Conservation (phyloP, 1,140 invertebrate genomes). For the Chrysomallon squamiferum region DNA sequence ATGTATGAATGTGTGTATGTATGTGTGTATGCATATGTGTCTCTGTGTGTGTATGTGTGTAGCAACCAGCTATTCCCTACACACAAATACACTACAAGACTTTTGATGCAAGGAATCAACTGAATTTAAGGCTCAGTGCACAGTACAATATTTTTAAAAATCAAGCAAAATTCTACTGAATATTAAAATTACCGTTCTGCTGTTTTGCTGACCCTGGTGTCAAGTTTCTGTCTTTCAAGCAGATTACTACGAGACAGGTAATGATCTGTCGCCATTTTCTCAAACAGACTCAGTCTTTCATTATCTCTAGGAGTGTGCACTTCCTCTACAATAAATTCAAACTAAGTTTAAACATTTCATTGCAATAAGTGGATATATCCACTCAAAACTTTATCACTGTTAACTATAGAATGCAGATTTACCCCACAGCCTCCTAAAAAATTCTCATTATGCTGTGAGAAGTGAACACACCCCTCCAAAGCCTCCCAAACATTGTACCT, state of each 20-base stretch:
- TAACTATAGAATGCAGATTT: neutral
- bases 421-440: neutral
- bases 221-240: conserved; percentile 25
- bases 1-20: neutral
- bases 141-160: neutral
- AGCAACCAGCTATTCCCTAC: neutral
- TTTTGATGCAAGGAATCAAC: no score
- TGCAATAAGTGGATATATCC: neutral
- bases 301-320: conserved; percentile 32
- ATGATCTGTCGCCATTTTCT: conserved; percentile 39
- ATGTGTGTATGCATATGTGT: neutral
- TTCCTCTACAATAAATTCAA: conserved; percentile 26
- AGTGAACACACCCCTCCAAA: no score
- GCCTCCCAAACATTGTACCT: neutral
- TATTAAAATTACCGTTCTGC: conserved; percentile 33
- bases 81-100: neutral
- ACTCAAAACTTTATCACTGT: neutral
- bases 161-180: neutral
- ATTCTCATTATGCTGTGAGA: neutral
- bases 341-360: neutral
- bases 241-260: conserved; percentile 29
- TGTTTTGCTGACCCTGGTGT: conserved; percentile 41
- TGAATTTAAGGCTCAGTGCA: neutral
- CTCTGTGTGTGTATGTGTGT: neutral
- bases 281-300: conserved; percentile 39